A percentile compares a stretch with the other conserved stretches of the same genome.
Evolutionary conservation across 2,113 vertebrate genomes (phyloP).

Genomic region (Eurypyga helias): DNA sequence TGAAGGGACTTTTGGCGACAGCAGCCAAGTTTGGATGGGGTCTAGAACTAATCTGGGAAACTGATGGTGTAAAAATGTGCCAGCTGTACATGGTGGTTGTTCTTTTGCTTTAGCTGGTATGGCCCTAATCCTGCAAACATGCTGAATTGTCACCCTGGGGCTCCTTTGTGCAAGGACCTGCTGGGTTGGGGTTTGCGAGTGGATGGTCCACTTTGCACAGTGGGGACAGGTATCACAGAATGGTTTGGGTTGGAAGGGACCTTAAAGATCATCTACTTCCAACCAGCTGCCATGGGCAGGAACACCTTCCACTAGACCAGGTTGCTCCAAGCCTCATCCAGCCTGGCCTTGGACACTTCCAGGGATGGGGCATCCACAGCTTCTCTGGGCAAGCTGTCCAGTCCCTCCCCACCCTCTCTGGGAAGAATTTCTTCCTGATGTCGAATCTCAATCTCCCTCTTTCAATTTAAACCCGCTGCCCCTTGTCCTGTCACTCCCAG

Average conservation of each 20-base stretch:
- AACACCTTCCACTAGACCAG: rapidly evolving
- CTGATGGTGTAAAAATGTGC: neutral
- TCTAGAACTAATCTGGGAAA: neutral
- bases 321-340: rapidly evolving
- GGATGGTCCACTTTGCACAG: neutral
- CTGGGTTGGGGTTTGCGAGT: neutral
- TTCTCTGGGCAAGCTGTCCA: neutral
- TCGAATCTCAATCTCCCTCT: neutral
- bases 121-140: neutral
- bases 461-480: neutral
- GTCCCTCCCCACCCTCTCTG: rapidly evolving
- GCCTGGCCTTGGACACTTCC: rapidly evolving
- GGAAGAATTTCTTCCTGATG: rapidly evolving
- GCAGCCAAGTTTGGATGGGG: neutral
- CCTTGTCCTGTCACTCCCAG: rapidly evolving
- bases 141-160: neutral
- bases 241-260: neutral
- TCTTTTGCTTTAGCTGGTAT: neutral
- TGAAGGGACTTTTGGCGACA: neutral
- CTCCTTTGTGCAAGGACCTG: neutral
- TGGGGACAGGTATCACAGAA: rapidly evolving
- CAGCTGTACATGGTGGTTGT: neutral
- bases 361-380: neutral
- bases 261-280: rapidly evolving
- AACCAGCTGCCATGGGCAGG: rapidly evolving